These are phyloP conservation scores for Grantiella picta DNA, from an alignment of 2,113 vertebrate species.

Conservation along the genomic window DNA sequence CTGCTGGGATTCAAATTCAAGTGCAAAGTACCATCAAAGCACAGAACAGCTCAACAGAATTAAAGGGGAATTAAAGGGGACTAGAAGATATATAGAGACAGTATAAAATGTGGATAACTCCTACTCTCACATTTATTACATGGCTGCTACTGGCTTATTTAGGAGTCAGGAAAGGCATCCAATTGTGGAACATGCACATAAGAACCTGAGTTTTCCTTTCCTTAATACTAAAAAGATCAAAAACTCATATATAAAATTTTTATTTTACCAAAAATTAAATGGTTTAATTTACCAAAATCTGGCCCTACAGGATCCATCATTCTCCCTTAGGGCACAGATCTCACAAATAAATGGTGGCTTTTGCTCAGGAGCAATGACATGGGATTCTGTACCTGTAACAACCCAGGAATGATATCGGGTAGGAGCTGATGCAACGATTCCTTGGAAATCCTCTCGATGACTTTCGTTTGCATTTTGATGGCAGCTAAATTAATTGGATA, in stretches of 20 bases:
- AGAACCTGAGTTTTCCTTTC: not conserved
- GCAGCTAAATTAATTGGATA: slow-evolving; percentile 98
- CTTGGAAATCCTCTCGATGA: slow-evolving; percentile 93
- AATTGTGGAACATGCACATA: not conserved
- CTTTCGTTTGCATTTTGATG: slow-evolving; percentile 99
- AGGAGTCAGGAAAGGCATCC: not conserved
- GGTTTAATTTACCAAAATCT: not conserved
- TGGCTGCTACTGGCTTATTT: not conserved
- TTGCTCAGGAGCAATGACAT: not conserved
- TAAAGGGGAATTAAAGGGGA: not conserved
- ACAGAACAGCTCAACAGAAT: not conserved
- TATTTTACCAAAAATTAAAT: not conserved
- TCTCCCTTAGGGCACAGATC: not conserved
- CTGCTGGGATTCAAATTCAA: not conserved
- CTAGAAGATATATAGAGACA: not conserved
- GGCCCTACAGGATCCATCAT: not conserved
- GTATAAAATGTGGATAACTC: not conserved
- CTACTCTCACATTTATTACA: not conserved
- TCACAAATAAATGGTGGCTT: not conserved
- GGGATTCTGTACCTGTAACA: slow-evolving; percentile 84
- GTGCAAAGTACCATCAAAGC: not conserved
- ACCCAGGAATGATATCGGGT: slow-evolving; percentile 92
- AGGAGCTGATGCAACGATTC: slow-evolving; percentile 89
- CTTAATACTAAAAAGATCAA: not conserved
- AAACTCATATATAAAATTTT: not conserved